These are phyloP conservation scores for Dynastes maya DNA, from an alignment of 2,888 invertebrate genomes.

Conservation along the genomic window DNA sequence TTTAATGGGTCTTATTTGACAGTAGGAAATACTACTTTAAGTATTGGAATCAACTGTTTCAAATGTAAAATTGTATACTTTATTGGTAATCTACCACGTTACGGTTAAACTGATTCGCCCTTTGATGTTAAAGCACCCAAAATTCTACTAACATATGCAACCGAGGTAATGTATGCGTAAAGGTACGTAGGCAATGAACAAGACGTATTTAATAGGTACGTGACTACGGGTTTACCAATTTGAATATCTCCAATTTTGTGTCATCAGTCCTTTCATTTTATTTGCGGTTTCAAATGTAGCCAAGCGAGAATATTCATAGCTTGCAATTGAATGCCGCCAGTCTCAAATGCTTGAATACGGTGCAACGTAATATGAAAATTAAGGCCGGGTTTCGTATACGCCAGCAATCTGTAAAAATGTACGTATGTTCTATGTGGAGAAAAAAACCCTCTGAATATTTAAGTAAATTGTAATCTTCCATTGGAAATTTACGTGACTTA, in stretches of 20 bases:
- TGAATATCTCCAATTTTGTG: constrained; percentile 61
- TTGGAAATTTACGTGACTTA: too few species aligned
- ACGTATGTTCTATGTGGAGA: neutral
- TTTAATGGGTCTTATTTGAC: too few species aligned
- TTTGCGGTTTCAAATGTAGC: constrained; percentile 65
- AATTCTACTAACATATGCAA: neutral
- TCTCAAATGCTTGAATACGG: constrained; percentile 62
- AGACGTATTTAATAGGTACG: neutral
- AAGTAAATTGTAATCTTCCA: too few species aligned
- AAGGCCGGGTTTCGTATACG: constrained; percentile 62
- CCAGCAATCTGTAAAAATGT: constrained; percentile 56
- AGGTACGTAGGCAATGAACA: neutral
- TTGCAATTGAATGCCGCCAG: constrained; percentile 60
- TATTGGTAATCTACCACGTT: constrained; percentile 3
- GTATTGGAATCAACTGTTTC: neutral
- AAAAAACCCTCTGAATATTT: too few species aligned
- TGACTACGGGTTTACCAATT: constrained; percentile 55
- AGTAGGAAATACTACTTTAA: too few species aligned
- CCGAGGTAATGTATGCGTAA: neutral
- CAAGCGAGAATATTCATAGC: constrained; percentile 66
- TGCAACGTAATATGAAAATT: constrained; percentile 66
- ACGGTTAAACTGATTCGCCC: neutral
- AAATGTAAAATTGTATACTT: neutral
- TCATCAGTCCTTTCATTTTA: constrained; percentile 64
- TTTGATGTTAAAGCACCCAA: neutral